A percentile compares a stretch with the other conserved stretches of the same genome.
phyloP scores from a whole-genome alignment of 2,888 invertebrate genomes.

The Melanostoma mellinum region DNA sequence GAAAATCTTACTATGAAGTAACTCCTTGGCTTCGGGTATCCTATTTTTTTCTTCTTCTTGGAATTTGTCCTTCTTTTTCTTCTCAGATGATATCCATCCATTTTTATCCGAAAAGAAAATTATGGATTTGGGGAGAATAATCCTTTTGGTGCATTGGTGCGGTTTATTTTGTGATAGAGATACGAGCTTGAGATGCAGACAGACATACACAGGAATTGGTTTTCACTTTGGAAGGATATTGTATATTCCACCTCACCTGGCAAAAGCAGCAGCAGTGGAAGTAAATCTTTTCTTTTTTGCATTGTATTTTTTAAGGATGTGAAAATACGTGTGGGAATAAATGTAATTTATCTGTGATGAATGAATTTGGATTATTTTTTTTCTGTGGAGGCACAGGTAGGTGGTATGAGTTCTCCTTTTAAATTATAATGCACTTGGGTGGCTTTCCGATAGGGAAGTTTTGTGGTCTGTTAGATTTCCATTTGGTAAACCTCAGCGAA shows the following conservation, averaged over 20 bases:
- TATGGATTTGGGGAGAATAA: conserved; percentile 69
- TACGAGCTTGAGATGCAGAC: conserved; percentile 1
- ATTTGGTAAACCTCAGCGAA: conserved; percentile 16
- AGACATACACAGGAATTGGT: conserved; percentile 38
- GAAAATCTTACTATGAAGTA: conserved; percentile 33
- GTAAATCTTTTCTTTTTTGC: not conserved
- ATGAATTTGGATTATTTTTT: conserved; percentile 42
- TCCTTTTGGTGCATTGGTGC: conserved; percentile 62
- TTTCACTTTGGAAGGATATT: conserved; percentile 28
- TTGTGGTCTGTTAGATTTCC: conserved; percentile 47
- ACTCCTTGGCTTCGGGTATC: conserved; percentile 8
- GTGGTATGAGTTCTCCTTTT: not conserved
- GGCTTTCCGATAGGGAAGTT: conserved; percentile 18
- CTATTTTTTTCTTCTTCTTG: not conserved
- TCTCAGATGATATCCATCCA: conserved; percentile 49
- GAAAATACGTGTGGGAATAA: conserved; percentile 59
- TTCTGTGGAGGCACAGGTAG: not conserved
- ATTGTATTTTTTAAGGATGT: conserved; percentile 4
- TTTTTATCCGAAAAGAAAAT: conserved; percentile 66
- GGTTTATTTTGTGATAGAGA: conserved; percentile 56
- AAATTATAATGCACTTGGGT: conserved; percentile 19
- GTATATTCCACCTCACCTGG: conserved; percentile 34
- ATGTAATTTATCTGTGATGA: conserved; percentile 58
- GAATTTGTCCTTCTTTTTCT: not conserved
- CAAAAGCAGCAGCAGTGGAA: not conserved